A percentile compares a stretch with the other conserved stretches of the same genome.
phyloP scores from a whole-genome alignment of 2,113 vertebrate genomes.

The Anolis sagrei region DNA sequence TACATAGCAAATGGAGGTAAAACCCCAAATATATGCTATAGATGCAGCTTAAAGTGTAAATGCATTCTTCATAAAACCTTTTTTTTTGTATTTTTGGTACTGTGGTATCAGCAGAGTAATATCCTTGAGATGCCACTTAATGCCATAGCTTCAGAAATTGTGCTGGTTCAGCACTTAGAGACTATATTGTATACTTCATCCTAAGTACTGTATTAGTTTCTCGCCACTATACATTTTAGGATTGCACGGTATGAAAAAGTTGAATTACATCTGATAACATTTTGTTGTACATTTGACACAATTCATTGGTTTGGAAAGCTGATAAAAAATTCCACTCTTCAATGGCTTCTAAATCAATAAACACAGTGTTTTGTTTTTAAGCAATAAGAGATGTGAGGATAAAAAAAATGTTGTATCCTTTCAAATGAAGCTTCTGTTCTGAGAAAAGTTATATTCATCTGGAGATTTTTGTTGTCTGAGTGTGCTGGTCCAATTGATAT shows the following conservation, averaged over 20 bases:
- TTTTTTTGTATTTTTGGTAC: too few relatives aligned
- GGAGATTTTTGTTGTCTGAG: constrained; percentile 32
- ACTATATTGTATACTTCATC: background rate
- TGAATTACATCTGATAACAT: constrained; percentile 9
- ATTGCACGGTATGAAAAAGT: background rate
- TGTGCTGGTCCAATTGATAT: constrained; percentile 28
- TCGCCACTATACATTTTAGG: background rate
- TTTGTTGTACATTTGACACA: background rate
- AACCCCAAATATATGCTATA: too few relatives aligned
- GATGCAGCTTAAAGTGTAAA: too few relatives aligned
- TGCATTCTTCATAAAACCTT: too few relatives aligned
- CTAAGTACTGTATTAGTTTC: background rate
- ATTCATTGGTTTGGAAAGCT: accelerated
- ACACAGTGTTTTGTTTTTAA: constrained; percentile 1
- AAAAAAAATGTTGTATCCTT: constrained; percentile 60
- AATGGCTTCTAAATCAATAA: constrained; percentile 43
- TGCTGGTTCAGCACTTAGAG: background rate
- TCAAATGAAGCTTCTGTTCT: constrained; percentile 25
- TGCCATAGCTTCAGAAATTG: background rate
- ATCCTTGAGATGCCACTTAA: too few relatives aligned
- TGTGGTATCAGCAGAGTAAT: too few relatives aligned
- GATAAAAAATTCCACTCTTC: background rate
- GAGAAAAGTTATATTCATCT: constrained; percentile 30
- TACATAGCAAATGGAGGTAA: too few relatives aligned
- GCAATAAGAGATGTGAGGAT: constrained; percentile 43